phyloP scores from a whole-genome alignment of 2,113 vertebrate genomes.

The Eclectus roratus region DNA sequence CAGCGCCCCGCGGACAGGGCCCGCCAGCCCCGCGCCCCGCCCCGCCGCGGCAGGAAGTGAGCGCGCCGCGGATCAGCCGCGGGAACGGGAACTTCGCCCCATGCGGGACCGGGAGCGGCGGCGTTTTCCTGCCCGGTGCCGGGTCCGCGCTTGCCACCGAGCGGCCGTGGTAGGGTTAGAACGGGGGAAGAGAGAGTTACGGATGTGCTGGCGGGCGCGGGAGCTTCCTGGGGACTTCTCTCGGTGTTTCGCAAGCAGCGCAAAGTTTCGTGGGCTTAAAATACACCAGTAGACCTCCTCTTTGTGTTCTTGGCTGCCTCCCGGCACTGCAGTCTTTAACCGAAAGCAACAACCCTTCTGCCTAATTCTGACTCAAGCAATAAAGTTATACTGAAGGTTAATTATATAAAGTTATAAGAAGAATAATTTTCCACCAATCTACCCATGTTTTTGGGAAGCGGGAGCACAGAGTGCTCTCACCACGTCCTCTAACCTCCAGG shows the following conservation, averaged over 20 bases:
- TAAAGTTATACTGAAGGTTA: background rate
- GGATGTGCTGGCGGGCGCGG: background rate
- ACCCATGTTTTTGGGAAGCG: background rate
- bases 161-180: background rate
- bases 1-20: background rate
- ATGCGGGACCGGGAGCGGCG: background rate
- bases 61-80: background rate
- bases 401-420: too few relatives aligned
- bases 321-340: background rate
- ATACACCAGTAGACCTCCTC: background rate
- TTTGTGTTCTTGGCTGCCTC: background rate
- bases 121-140: background rate
- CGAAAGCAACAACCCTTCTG: background rate
- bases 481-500: background rate
- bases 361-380: background rate
- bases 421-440: background rate
- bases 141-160: background rate
- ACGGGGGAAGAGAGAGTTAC: background rate
- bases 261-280: background rate
- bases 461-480: background rate
- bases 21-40: background rate
- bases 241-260: background rate
- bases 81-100: background rate
- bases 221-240: background rate
- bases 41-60: background rate